Evolutionary conservation across 1,140 invertebrate species (phyloP).

Genomic region (Hyles vespertilio): DNA sequence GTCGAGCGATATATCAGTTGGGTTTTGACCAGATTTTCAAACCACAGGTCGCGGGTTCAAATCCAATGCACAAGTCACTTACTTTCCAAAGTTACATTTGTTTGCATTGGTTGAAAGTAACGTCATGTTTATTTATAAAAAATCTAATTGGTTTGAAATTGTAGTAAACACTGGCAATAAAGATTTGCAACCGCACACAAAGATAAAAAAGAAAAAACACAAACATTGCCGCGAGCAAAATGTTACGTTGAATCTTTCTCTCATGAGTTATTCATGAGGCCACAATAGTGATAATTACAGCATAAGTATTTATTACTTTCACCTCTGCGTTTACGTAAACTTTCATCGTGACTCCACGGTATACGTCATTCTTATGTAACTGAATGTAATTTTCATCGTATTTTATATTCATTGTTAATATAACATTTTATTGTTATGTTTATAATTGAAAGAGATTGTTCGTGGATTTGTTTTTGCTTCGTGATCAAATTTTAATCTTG

Average conservation of each 20-base stretch:
- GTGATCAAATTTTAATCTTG: too few species aligned
- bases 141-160: too few species aligned
- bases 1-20: too few species aligned
- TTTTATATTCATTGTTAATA: not conserved
- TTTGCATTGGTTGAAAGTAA: too few species aligned
- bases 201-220: not conserved
- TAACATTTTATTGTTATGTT: too few species aligned
- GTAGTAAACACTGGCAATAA: not conserved
- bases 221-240: slow-evolving; percentile 16
- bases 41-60: too few species aligned
- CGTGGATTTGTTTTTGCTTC: too few species aligned
- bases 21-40: too few species aligned
- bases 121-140: too few species aligned
- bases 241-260: slow-evolving; percentile 42
- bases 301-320: slow-evolving; percentile 41
- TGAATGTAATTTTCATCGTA: not conserved
- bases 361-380: slow-evolving; percentile 29
- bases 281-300: slow-evolving; percentile 44
- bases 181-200: not conserved
- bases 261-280: slow-evolving; percentile 50
- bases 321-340: slow-evolving; percentile 41
- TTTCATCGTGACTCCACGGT: slow-evolving; percentile 36
- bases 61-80: too few species aligned
- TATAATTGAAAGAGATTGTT: too few species aligned
- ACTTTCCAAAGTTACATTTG: too few species aligned